Conservation (phyloP, 2,113 vertebrate species). For the Leptosomus discolor region DNA sequence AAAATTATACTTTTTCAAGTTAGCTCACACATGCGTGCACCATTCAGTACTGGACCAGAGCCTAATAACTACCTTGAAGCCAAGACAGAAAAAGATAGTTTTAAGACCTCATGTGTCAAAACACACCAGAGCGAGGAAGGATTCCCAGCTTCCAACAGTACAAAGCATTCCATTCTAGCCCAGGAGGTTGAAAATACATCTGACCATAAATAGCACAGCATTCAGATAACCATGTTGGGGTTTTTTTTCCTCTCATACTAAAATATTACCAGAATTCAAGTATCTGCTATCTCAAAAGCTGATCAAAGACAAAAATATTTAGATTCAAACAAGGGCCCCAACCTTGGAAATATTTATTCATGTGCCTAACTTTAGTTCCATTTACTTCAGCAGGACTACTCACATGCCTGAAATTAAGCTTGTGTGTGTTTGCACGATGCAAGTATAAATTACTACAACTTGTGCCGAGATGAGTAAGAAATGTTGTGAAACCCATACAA, state of each 20-base stretch:
- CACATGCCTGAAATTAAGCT: neutral
- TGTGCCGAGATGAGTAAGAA: conserved; percentile 56
- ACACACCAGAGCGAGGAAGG: neutral
- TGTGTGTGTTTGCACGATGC: neutral
- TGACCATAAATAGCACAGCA: conserved; percentile 58
- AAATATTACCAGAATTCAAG: conserved; percentile 38
- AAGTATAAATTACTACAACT: conserved; percentile 19
- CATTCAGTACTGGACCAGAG: neutral
- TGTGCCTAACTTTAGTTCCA: conserved; percentile 20
- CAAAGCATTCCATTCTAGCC: conserved; percentile 64
- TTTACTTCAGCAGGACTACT: neutral
- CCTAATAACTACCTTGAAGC: neutral
- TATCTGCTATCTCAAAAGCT: conserved; percentile 31
- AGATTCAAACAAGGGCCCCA: neutral
- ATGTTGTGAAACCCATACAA: conserved; percentile 47
- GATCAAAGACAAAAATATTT: conserved; percentile 55
- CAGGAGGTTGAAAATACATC: conserved; percentile 34
- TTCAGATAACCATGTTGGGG: conserved; percentile 14
- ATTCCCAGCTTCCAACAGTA: conserved; percentile 47
- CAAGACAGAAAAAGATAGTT: conserved; percentile 1
- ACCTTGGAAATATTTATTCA: conserved; percentile 45
- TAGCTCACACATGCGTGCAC: neutral
- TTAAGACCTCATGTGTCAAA: conserved; percentile 13
- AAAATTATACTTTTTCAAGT: neutral
- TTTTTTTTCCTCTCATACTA: neutral